Percentiles rank a stretch among this genome's conserved stretches.
Conservation (phyloP, 1,140 invertebrate genomes). For the Polyergus mexicanus region DNA sequence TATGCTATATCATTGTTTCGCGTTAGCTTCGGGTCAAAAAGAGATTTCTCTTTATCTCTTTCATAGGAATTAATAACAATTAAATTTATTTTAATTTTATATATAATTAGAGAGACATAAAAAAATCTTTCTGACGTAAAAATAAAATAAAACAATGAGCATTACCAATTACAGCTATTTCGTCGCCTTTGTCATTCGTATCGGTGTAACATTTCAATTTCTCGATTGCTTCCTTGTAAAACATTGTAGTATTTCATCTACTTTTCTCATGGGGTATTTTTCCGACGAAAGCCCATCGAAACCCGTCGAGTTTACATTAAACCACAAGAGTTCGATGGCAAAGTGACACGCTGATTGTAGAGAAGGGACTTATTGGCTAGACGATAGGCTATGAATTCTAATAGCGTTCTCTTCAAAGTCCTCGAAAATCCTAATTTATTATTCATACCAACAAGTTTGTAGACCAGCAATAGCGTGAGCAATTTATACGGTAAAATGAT, state of each 20-base stretch:
- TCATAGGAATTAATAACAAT: neutral
- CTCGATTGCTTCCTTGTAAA: neutral
- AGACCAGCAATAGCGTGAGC: conserved; percentile 3
- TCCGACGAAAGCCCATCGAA: neutral
- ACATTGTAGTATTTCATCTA: neutral
- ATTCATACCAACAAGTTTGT: conserved; percentile 28
- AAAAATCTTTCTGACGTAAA: neutral
- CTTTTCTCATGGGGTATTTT: conserved; percentile 29
- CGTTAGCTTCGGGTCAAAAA: no score
- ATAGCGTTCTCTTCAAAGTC: conserved; percentile 44
- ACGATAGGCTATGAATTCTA: conserved; percentile 49
- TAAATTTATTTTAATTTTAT: neutral
- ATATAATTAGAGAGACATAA: neutral
- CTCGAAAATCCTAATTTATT: conserved; percentile 52
- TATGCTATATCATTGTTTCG: no score
- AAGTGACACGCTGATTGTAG: conserved; percentile 38
- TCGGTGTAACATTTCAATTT: neutral
- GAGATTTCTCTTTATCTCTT: neutral
- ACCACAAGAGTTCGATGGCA: conserved; percentile 20
- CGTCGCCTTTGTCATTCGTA: neutral
- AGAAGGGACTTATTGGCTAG: conserved; percentile 33
- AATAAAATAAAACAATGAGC: neutral
- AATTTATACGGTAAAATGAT: conserved; percentile 11
- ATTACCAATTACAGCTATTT: neutral
- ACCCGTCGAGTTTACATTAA: conserved; percentile 45